Evolutionary conservation across 1,140 invertebrate genomes (phyloP).

Genomic region (Cepaea nemoralis): DNA sequence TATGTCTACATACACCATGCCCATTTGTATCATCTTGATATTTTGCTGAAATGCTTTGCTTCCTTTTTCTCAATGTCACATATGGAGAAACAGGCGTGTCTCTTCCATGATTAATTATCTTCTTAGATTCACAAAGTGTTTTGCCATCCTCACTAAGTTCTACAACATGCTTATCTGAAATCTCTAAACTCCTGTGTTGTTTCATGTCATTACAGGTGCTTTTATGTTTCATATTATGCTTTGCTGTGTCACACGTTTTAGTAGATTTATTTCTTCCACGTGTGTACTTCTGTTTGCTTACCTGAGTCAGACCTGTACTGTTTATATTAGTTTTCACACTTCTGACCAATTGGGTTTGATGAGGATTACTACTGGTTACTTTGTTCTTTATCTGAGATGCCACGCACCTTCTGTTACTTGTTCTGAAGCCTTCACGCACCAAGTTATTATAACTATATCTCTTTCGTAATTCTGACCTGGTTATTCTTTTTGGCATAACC

Average conservation of each 20-base stretch:
- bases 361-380: not conserved
- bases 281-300: not conserved
- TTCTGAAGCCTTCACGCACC: not conserved
- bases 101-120: not conserved
- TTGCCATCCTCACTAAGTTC: slow-evolving; percentile 7
- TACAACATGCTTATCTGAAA: not conserved
- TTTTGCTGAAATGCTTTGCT: not conserved
- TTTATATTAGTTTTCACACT: too few relatives aligned
- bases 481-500: not conserved
- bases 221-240: not conserved
- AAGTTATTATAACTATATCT: not conserved
- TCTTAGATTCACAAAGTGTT: not conserved
- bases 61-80: not conserved
- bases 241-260: not conserved
- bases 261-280: not conserved
- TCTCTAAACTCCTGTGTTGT: not conserved
- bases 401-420: not conserved
- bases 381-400: not conserved
- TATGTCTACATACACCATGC: not conserved
- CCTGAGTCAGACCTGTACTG: not conserved
- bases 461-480: not conserved
- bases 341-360: too few relatives aligned
- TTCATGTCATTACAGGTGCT: not conserved
- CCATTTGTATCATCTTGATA: not conserved
- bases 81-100: not conserved